Conservation (phyloP, 2,113 vertebrate genomes). For the Brachypodius melanocephalos region DNA sequence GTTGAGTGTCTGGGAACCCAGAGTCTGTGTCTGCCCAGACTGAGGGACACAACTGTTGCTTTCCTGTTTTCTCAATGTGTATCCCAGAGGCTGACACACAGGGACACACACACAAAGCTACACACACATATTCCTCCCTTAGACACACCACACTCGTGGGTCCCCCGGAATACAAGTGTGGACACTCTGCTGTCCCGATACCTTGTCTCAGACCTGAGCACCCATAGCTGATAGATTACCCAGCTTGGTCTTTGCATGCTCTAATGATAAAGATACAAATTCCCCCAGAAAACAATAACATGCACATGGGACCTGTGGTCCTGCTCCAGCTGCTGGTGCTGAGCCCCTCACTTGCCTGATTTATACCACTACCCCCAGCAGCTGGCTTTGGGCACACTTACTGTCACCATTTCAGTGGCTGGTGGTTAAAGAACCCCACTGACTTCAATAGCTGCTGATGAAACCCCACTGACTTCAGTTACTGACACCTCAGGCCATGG, state of each 20-base stretch:
- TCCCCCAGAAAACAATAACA: fast-evolving
- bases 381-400: background rate
- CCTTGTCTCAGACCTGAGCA: background rate
- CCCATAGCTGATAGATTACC: background rate
- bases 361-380: fast-evolving
- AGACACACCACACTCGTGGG: fast-evolving
- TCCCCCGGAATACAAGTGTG: background rate
- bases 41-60: fast-evolving
- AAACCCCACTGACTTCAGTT: background rate
- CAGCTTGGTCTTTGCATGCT: background rate
- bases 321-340: fast-evolving
- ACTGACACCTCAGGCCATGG: background rate
- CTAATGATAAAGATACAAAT: background rate
- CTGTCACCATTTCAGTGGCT: fast-evolving
- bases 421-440: background rate
- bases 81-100: too few species aligned
- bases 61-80: fast-evolving
- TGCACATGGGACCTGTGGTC: fast-evolving
- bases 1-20: background rate
- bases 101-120: fast-evolving
- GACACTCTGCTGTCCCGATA: fast-evolving
- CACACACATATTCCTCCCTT: background rate
- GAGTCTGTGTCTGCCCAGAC: background rate
- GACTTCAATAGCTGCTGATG: background rate
- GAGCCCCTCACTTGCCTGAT: background rate